Evolutionary conservation across 2,888 invertebrate genomes (phyloP).

Genomic region (Aricia artaxerxes): DNA sequence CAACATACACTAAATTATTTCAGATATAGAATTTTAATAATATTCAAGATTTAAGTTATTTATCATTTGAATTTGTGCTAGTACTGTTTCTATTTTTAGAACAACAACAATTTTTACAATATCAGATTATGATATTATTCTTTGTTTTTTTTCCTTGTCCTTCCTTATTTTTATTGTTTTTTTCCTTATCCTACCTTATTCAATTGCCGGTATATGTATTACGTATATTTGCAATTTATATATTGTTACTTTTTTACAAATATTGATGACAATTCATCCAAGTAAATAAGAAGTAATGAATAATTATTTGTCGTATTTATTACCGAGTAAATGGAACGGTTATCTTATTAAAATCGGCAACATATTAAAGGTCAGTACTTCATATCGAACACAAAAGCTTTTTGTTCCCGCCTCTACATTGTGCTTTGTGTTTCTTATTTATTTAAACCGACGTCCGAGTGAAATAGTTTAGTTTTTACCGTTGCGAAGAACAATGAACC

Average conservation of each 20-base stretch:
- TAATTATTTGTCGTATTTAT: neutral
- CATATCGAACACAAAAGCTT: neutral
- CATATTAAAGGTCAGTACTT: neutral
- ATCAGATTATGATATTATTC: neutral
- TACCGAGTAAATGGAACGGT: neutral
- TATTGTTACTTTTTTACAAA: neutral
- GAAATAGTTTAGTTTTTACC: conserved; percentile 5
- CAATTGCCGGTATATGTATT: neutral
- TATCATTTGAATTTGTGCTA: neutral
- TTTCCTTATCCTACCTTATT: neutral
- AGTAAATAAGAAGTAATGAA: neutral
- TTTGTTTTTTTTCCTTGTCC: neutral
- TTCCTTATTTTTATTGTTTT: neutral
- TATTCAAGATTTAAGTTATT: neutral
- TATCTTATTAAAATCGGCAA: neutral
- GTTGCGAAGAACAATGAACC: neutral
- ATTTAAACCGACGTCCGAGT: neutral
- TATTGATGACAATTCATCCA: neutral
- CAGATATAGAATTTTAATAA: neutral
- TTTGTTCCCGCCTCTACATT: neutral
- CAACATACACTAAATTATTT: neutral
- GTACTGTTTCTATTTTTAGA: neutral
- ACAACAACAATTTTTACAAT: neutral
- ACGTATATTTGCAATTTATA: neutral
- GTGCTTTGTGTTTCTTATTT: neutral